phyloP scores from a whole-genome alignment of 2,888 invertebrate species.

The Hypena proboscidalis region DNA sequence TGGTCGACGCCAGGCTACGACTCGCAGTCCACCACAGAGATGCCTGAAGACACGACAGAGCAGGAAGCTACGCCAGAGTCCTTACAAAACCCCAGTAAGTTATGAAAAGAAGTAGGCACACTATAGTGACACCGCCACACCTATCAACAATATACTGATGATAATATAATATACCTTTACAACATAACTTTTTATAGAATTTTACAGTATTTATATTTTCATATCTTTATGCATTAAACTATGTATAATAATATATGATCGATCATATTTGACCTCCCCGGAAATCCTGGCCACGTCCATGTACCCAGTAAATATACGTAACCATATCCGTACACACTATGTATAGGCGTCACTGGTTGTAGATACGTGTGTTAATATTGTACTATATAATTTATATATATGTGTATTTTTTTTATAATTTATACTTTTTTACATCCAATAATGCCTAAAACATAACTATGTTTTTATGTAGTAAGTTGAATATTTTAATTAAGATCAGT shows the following conservation, averaged over 20 bases:
- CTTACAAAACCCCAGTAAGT: constrained; percentile 62
- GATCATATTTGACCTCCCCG: constrained; percentile 16
- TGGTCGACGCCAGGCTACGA: constrained; percentile 58
- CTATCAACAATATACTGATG: too few species aligned
- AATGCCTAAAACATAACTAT: too few species aligned
- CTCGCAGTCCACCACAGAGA: constrained; percentile 56
- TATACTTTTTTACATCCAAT: too few species aligned
- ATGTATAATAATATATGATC: constrained; percentile 14
- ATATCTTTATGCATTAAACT: background rate
- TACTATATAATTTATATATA: background rate
- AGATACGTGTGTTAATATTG: background rate
- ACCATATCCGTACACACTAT: constrained; percentile 4
- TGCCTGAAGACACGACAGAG: constrained; percentile 47
- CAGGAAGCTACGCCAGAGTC: constrained; percentile 50
- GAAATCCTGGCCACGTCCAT: constrained; percentile 44
- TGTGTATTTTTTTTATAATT: too few species aligned
- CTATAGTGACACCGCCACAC: too few species aligned
- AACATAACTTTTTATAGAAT: background rate
- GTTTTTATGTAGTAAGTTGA: too few species aligned
- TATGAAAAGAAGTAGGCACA: constrained; percentile 23
- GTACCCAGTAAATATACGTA: constrained; percentile 23
- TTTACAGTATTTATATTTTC: background rate
- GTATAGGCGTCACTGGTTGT: background rate
- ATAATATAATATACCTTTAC: constrained; percentile 2
- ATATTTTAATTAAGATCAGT: too few species aligned